phyloP scores from a whole-genome alignment of 2,888 invertebrate genomes.

The Petrolisthes manimaculis region DNA sequence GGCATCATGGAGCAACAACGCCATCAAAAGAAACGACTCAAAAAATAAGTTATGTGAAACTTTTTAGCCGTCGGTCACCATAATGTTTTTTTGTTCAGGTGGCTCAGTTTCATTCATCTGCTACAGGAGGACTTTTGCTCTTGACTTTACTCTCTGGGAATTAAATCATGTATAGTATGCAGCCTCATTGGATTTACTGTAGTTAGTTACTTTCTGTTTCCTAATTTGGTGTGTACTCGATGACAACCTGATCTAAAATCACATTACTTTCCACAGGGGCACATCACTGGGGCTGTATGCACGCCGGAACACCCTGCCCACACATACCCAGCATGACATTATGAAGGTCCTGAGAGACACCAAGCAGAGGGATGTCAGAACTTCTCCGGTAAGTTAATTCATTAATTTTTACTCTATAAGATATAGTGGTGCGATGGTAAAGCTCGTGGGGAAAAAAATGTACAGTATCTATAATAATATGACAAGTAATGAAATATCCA shows the following conservation, averaged over 20 bases:
- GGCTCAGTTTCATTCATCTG: no score
- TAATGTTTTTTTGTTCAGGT: no score
- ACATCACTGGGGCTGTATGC: constrained; percentile 96
- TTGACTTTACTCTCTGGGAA: not conserved
- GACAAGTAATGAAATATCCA: no score
- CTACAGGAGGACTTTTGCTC: not conserved
- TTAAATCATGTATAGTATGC: not conserved
- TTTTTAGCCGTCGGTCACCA: no score
- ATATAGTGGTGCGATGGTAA: no score
- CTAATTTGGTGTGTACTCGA: not conserved
- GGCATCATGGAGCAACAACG: no score
- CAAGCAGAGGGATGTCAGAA: constrained; percentile 56
- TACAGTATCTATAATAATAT: no score
- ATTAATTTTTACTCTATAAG: not conserved
- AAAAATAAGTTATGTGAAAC: no score
- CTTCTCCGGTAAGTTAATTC: constrained; percentile 49
- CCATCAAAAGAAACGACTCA: no score
- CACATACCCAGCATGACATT: constrained; percentile 97
- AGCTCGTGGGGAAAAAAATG: no score
- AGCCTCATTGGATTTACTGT: not conserved
- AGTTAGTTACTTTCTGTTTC: not conserved
- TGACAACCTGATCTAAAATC: not conserved
- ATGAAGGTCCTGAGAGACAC: constrained; percentile 86
- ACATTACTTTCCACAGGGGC: constrained; percentile 73
- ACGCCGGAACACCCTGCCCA: constrained; percentile 92